Evolutionary conservation across 2,113 vertebrate species (phyloP), one percentile per base, ranked within the genome.

Genomic region (Neotoma lepida): DNA sequence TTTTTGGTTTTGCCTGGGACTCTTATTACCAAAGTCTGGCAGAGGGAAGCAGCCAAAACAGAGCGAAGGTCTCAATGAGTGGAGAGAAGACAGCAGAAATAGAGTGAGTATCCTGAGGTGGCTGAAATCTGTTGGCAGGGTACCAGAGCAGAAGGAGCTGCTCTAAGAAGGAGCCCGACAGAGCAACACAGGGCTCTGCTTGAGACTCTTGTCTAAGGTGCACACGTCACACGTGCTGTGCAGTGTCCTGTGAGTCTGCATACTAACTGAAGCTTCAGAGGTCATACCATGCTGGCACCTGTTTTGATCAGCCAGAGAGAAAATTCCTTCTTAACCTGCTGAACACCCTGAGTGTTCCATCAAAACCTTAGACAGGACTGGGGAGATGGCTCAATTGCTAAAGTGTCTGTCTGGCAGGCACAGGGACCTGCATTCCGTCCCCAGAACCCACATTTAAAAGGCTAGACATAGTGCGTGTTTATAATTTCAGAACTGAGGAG

Each of bases 1-100:
- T 41, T 84, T 17, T 22, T 56, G 81, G 4, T 33, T 91, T 94
- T 86, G 22, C 74, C 80, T 61, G 24, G 20, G 30, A 70, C 58
- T 73, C 39, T 89, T 94, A 82, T 89, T 94, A 82, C 54, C 88
- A 94, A 91, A 91, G 12, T 18, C 9, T 24, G 61, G 35, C n/a
- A 85, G 51, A 81, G 22, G 44, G 18, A 94, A 76, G 10, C 39
- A 44, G 6, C 44, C 58, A 41, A 77, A 46, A 56, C 18, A 51
- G 51, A 84, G 20, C 51, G 35, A 26, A 6, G 66, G 39, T 56
- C 44, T 74, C 41, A 68, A 10, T 35, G 54, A 41, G 74, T 44
- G 54, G 18, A 84, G 22, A 61, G 86, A 12, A 46, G 28, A 78
- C 61, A 41, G 58, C 30, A 78, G n/a, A 91, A 58, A 61, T 3